Evolutionary conservation across 1,140 invertebrate genomes (phyloP).

Genomic region (Lepidurus apus): DNA sequence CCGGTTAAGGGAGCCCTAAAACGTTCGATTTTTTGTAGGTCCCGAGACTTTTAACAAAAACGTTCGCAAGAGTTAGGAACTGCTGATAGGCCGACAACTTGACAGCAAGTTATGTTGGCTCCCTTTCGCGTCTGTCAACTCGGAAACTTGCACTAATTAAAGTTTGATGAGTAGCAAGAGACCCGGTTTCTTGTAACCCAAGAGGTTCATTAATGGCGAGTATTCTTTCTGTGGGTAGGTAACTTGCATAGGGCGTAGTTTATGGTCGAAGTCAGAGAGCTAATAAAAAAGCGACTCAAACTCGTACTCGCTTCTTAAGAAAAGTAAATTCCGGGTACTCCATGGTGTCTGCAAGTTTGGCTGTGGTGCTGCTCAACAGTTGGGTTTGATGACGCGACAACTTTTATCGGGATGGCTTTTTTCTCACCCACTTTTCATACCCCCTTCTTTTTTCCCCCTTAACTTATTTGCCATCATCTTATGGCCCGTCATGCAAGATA

Average conservation of each 20-base stretch:
- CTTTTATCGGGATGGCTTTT: neutral
- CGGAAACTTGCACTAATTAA: neutral
- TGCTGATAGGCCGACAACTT: neutral
- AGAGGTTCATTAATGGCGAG: conserved; percentile 9
- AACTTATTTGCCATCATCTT: conserved; percentile 7
- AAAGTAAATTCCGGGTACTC: neutral
- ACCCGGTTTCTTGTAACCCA: neutral
- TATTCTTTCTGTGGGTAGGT: neutral
- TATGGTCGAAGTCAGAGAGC: neutral
- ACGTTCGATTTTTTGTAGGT: neutral
- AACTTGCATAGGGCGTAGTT: neutral
- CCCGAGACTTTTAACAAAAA: neutral
- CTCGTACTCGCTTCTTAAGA: neutral
- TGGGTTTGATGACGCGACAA: conserved; percentile 6
- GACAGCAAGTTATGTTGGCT: conserved; percentile 17
- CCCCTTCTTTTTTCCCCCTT: neutral
- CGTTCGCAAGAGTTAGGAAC: neutral
- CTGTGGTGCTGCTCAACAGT: neutral
- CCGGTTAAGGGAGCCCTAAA: neutral
- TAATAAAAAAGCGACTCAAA: conserved; percentile 4
- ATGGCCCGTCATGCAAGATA: conserved; percentile 10
- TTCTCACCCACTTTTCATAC: neutral
- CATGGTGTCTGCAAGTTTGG: neutral
- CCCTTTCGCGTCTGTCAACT: neutral
- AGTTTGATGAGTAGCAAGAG: neutral